Conservation (phyloP, 2,888 invertebrate species). For the Zaprionus lineosus region DNA sequence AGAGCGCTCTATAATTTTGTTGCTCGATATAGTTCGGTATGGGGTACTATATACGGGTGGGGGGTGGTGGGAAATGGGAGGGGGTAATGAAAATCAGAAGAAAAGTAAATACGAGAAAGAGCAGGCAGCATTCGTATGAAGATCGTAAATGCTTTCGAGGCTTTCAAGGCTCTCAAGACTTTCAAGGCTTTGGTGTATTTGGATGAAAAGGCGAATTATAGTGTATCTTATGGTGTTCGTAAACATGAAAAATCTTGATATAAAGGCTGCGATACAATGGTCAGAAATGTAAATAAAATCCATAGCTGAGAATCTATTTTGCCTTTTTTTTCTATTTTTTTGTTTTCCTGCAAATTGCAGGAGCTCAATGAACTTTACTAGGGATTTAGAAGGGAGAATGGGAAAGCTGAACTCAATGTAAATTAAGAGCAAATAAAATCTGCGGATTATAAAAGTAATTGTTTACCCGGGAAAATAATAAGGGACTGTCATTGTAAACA, state of each 20-base stretch:
- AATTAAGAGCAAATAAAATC: background rate
- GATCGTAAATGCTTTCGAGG: too few species aligned
- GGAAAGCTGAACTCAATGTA: background rate
- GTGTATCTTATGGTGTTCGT: conserved; percentile 21
- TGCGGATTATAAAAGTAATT: too few species aligned
- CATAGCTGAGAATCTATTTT: background rate
- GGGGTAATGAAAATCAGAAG: conserved; percentile 35
- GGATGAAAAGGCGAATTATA: conserved; percentile 4
- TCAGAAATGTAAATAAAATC: conserved; percentile 3
- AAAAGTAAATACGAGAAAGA: conserved; percentile 37
- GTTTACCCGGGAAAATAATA: too few species aligned
- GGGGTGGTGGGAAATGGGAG: conserved; percentile 42
- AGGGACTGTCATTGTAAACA: too few species aligned
- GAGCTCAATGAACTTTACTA: background rate
- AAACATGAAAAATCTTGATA: conserved; percentile 15
- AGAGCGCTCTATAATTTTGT: conserved; percentile 46
- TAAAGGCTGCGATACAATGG: too few species aligned
- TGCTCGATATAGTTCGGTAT: conserved; percentile 49
- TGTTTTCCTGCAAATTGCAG: background rate
- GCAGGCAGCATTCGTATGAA: too few species aligned
- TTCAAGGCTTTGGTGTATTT: too few species aligned
- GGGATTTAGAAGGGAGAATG: background rate
- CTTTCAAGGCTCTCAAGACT: too few species aligned
- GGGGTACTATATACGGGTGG: too few species aligned
- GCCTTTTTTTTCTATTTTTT: too few species aligned